Evolutionary conservation across 2,113 vertebrate species (phyloP).

Genomic region (Dolichotis patagonum): DNA sequence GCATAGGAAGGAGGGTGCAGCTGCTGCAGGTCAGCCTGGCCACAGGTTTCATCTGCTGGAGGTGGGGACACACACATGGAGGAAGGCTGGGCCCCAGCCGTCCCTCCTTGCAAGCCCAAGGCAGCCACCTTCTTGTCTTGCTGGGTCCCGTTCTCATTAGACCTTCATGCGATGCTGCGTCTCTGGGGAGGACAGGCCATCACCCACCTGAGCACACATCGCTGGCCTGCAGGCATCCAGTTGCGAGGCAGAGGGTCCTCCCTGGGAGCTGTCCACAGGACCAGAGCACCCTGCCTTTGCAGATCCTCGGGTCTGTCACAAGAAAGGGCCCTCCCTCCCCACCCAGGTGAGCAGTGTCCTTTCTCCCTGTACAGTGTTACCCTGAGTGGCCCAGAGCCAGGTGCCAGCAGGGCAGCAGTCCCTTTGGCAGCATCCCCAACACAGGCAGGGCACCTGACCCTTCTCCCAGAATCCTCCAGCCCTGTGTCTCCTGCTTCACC

Average conservation of each 20-base stretch:
- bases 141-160: not conserved
- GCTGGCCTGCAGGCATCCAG: fast-evolving
- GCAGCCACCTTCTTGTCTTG: constrained; percentile 74
- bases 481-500: fast-evolving
- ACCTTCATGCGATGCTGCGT: fast-evolving
- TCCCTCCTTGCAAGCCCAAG: constrained; percentile 74
- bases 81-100: constrained; percentile 31
- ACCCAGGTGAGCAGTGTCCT: not conserved
- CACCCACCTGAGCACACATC: fast-evolving
- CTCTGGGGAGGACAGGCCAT: fast-evolving
- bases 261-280: fast-evolving
- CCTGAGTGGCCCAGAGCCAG: not conserved
- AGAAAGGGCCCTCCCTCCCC: too few relatives aligned
- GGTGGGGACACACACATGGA: constrained; percentile 69
- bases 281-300: not conserved
- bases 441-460: not conserved
- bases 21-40: not conserved
- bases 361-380: not conserved
- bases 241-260: fast-evolving
- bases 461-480: too few relatives aligned
- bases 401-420: not conserved
- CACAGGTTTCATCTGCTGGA: constrained; percentile 63
- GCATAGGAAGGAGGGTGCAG: constrained; percentile 66
- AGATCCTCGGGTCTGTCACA: fast-evolving
- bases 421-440: fast-evolving